Conservation (phyloP, 2,797 vertebrate species). For the Momotus momota region DNA sequence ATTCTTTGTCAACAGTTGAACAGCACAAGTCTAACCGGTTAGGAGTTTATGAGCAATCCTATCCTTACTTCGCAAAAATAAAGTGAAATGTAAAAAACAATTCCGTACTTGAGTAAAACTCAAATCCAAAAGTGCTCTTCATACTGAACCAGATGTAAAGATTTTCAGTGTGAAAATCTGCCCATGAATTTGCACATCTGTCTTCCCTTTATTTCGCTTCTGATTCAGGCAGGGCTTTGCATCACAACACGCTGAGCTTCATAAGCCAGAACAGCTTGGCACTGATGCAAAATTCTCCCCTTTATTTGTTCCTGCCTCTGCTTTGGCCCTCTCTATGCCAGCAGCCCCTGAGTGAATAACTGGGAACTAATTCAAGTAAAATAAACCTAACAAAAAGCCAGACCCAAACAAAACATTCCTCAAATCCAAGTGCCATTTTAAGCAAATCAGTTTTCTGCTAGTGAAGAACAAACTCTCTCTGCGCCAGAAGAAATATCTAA, state of each 20-base stretch:
- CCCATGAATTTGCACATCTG: neutral
- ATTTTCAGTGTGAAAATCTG: neutral
- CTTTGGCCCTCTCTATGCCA: neutral
- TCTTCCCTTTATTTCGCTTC: neutral
- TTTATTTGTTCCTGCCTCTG: neutral
- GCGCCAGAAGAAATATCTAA: neutral
- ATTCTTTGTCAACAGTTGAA: neutral
- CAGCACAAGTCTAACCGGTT: neutral
- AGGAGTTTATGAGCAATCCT: neutral
- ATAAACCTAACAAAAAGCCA: neutral
- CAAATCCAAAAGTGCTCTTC: neutral
- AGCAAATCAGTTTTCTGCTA: neutral
- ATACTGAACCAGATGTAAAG: neutral
- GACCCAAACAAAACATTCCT: neutral
- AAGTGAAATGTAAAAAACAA: neutral
- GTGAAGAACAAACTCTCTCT: neutral
- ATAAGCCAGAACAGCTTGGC: neutral
- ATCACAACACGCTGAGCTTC: neutral
- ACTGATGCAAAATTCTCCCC: neutral
- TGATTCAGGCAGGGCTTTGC: neutral
- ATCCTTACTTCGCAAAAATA: neutral
- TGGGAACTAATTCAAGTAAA: neutral
- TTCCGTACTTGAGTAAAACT: neutral
- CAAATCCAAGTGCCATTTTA: neutral
- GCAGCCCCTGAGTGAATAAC: neutral